Base-by-base conservation (phyloP, 2,113 vertebrate genomes). In the Vicugna pacos region DNA sequence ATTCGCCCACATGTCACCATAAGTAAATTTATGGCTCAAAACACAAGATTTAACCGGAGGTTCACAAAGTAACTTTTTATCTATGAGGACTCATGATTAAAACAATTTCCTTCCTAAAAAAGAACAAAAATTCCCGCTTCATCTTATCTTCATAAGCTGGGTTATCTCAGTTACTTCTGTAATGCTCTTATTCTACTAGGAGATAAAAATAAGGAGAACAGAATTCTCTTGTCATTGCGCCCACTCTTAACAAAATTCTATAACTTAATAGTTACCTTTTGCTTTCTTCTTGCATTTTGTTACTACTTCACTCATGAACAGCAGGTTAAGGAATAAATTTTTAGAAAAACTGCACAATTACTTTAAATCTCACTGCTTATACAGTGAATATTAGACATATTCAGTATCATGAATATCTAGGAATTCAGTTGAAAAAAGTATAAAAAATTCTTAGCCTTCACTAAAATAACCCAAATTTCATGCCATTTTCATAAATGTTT, bases 401-500 rank as follows among this genome's bases (percentile, higher is more conserved):
- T 77, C 85, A 56, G 42, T 80, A 89, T 62, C 17, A 67, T 86
- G 8, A 87, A 87, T 88, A 58, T 83, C 26, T 69, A 89, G 50
- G 22, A 73, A 85, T 62, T 72, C 56, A 79, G 42, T 69, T 76
- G 28, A 58, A 28, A 69, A 92, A 72, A 85, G 8, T 50, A 2
- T 65, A 26, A 93, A 62, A 94, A 89, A 80, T 82, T 89, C 35
- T 76, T 70, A 81, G 67, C 30, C 15, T 75, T 13, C 42, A 91
- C 56, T 93, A 28, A 56, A 95, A 92, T 65, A 85, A 75, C 12
- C 13, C 69, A 58, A 60, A 84, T 76, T 94, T 84, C 50, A 32
- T 52, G 46, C 12, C n/a, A 95, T 92, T 93, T 93, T 76, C 75
- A 91, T 28, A 83, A 79, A 70, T 26, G 20, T 5, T 81, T 76